Evolutionary conservation across 2,888 invertebrate genomes (phyloP).

Genomic region (Sylvicola cinctus): DNA sequence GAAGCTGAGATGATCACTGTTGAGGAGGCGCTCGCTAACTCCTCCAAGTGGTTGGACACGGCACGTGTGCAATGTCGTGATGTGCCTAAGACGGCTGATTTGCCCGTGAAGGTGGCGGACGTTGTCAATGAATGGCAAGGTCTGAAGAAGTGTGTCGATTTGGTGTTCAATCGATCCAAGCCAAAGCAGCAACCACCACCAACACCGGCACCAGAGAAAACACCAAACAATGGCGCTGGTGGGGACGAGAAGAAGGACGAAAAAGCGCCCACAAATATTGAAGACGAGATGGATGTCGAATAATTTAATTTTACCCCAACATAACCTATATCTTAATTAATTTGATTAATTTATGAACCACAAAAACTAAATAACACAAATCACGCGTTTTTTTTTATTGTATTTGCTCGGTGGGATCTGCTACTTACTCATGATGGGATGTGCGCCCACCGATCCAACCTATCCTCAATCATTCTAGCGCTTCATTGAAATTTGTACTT

Average conservation of each 20-base stretch:
- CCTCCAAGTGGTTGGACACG: conserved; percentile 65
- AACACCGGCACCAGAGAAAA: conserved; percentile 16
- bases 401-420: too few relatives aligned
- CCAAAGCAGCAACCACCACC: conserved; percentile 54
- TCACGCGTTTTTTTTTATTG: too few relatives aligned
- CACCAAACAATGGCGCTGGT: not conserved
- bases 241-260: not conserved
- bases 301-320: conserved; percentile 1
- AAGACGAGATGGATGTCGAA: conserved; percentile 5
- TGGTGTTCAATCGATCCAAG: conserved; percentile 77
- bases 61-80: conserved; percentile 43
- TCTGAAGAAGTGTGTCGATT: conserved; percentile 29
- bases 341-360: too few relatives aligned
- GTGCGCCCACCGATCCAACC: too few relatives aligned
- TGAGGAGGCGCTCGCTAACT: conserved; percentile 42
- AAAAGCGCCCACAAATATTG: not conserved
- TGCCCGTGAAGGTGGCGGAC: conserved; percentile 57
- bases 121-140: conserved; percentile 58
- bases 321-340: too few relatives aligned
- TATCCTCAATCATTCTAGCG: too few relatives aligned
- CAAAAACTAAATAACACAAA: too few relatives aligned
- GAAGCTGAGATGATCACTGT: conserved; percentile 66
- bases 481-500: too few relatives aligned
- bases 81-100: conserved; percentile 46
- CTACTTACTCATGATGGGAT: too few relatives aligned